phyloP scores from a whole-genome alignment of 92 coral and sea anemone species.

The Zoanthus sociatus region DNA sequence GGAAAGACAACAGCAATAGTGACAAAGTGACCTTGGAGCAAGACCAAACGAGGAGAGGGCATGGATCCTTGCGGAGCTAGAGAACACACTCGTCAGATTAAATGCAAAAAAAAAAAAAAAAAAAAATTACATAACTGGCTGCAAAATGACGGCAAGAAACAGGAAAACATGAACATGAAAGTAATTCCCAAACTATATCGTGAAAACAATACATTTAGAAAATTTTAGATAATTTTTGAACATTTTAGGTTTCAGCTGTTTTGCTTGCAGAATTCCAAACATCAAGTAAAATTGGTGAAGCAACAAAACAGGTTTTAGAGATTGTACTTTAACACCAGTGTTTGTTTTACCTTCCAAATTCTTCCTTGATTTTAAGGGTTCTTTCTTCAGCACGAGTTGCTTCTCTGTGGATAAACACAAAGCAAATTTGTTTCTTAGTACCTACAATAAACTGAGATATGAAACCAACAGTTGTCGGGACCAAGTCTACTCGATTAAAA shows the following conservation, averaged over 20 bases:
- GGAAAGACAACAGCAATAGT: background rate
- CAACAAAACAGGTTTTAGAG: background rate
- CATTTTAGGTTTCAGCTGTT: too few relatives aligned
- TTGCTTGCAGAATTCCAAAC: background rate
- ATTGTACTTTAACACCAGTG: background rate
- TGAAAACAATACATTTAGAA: too few relatives aligned
- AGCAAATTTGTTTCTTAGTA: background rate
- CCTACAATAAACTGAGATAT: background rate
- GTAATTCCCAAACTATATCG: too few relatives aligned
- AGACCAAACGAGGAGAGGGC: too few relatives aligned
- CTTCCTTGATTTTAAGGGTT: constrained; percentile 79
- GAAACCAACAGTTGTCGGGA: background rate
- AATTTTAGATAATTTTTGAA: too few relatives aligned
- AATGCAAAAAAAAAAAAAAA: too few relatives aligned
- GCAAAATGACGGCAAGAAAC: too few relatives aligned
- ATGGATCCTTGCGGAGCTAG: too few relatives aligned
- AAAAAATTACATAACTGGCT: too few relatives aligned
- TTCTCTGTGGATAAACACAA: constrained; percentile 25
- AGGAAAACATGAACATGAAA: too few relatives aligned
- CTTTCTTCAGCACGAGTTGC: constrained; percentile 72
- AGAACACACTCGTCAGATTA: too few relatives aligned
- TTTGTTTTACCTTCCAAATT: constrained; percentile 82
- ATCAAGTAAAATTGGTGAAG: background rate
- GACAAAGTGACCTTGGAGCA: background rate
- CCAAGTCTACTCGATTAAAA: background rate